Conservation (phyloP, 2,113 vertebrate species). For the rabbit (Oryctolagus cuniculus) region DNA sequence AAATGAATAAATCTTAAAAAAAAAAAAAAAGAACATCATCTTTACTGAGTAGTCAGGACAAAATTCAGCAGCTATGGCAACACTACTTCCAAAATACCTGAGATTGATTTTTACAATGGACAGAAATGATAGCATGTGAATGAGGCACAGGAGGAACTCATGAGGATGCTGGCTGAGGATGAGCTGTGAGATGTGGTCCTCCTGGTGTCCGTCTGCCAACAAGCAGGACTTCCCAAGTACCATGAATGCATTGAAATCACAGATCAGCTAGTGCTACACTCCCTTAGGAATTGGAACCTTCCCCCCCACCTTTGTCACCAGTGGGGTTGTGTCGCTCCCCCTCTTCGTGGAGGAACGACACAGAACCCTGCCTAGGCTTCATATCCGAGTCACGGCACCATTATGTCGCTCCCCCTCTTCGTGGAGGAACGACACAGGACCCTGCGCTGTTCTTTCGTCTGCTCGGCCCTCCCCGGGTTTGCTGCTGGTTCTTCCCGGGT, state of each 20-base stretch:
- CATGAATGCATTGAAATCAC: slow-evolving; percentile 98
- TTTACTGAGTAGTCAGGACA: slow-evolving; percentile 97
- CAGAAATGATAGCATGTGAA: slow-evolving; percentile 96
- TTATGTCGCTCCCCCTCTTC: too few species aligned
- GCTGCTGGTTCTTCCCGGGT: too few species aligned
- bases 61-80: slow-evolving; percentile 98
- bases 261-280: slow-evolving; percentile 96
- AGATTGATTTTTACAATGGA: slow-evolving; percentile 97
- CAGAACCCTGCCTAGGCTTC: too few species aligned
- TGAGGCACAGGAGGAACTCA: slow-evolving; percentile 96
- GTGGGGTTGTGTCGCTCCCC: too few species aligned
- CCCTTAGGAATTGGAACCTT: slow-evolving; percentile 97
- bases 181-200: slow-evolving; percentile 96
- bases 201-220: slow-evolving; percentile 95
- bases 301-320: slow-evolving; percentile 98
- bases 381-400: too few species aligned
- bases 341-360: too few species aligned
- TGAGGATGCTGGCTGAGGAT: slow-evolving; percentile 97
- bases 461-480: too few species aligned
- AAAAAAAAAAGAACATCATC: too few species aligned
- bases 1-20: too few species aligned
- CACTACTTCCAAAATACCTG: slow-evolving; percentile 98
- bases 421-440: too few species aligned
- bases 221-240: slow-evolving; percentile 99
- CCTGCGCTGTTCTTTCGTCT: too few species aligned